A percentile compares a stretch with the other conserved stretches of the same genome.
phyloP scores from a whole-genome alignment of 1,140 invertebrate genomes.

The Drosophila pandora region DNA sequence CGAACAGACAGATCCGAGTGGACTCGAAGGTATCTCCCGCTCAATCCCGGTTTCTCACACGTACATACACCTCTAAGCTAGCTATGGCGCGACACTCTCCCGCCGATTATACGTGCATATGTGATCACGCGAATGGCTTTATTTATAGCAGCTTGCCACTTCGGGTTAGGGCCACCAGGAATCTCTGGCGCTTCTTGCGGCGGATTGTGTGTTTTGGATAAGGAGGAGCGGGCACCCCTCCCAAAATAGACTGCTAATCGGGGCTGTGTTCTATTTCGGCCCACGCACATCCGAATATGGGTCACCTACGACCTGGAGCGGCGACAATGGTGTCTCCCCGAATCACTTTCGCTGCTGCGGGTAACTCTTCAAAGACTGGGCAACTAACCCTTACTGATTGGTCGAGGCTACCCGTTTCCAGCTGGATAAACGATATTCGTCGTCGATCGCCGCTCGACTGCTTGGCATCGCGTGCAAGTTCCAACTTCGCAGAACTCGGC shows the following conservation, averaged over 20 bases:
- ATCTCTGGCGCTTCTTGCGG: conserved; percentile 26
- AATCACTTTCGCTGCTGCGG: conserved; percentile 15
- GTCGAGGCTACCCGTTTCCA: conserved; percentile 11
- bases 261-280: conserved; percentile 56
- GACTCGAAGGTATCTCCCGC: conserved; percentile 7
- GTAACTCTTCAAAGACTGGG: background rate
- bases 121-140: conserved; percentile 60
- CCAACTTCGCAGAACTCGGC: conserved; percentile 33
- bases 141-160: conserved; percentile 63
- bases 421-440: conserved; percentile 30
- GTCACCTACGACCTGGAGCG: conserved; percentile 15
- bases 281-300: conserved; percentile 13
- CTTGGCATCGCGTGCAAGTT: conserved; percentile 35
- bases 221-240: conserved; percentile 58
- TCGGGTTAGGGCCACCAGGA: conserved; percentile 67
- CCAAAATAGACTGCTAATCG: conserved; percentile 60
- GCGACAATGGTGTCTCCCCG: conserved; percentile 1
- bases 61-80: conserved; percentile 1
- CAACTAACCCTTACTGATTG: background rate
- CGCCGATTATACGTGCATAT: conserved; percentile 49
- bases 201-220: conserved; percentile 63
- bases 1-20: background rate
- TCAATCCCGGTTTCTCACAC: conserved; percentile 2
- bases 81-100: conserved; percentile 45
- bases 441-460: conserved; percentile 27